Base-by-base conservation (phyloP, 2,888 invertebrate genomes). In the Drosophila fungiperda region DNA sequence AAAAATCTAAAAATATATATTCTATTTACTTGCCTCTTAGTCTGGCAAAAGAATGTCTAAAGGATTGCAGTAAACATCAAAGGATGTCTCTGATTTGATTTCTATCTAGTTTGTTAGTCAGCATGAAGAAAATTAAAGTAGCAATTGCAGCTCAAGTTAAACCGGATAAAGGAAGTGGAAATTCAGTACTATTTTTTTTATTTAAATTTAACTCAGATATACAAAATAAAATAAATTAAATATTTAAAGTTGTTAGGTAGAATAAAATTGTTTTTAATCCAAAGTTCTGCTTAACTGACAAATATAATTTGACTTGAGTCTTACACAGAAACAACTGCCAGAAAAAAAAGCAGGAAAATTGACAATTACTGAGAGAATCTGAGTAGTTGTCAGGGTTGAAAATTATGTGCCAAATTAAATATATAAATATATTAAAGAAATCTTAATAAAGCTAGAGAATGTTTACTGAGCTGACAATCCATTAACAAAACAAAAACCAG, bases 361-460 rank as follows among this genome's bases (percentile, higher is more conserved):
- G 3, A 1, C 23, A 45, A 23, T 45, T 45, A 23, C 15, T 4
- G 45, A 3, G 23, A 1, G 45, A 15, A 40, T 40, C n/a, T 5
- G 7, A 12, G 7, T 0, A 7, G 12, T 20, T 20, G 7, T 12
- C 12, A 3, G 1, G 20, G 12, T 12, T 20, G 20, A 1, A 20
- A 7, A 20, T 20, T 12, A 7, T 6, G 42, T 12, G 20, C 1
- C 3, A 12, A 45, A 23, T 7, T 15, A 7, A 3, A 45, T 45
- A 29, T 29, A 29, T 29, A 5, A 29, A 29, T 29, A 29, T 29
- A 0, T 12, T 20, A 12, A 12, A 7, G 7, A 4, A 23, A 15
- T 23, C 7, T 1, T 12, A 1, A 0, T 7, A 20, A 7, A 1
- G 0, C 1, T 20, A 1, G 0, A 7, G 3, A 12, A 20, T 12